Base-by-base conservation (phyloP, 1,140 invertebrate genomes). In the Neomicropteryx cornuta region DNA sequence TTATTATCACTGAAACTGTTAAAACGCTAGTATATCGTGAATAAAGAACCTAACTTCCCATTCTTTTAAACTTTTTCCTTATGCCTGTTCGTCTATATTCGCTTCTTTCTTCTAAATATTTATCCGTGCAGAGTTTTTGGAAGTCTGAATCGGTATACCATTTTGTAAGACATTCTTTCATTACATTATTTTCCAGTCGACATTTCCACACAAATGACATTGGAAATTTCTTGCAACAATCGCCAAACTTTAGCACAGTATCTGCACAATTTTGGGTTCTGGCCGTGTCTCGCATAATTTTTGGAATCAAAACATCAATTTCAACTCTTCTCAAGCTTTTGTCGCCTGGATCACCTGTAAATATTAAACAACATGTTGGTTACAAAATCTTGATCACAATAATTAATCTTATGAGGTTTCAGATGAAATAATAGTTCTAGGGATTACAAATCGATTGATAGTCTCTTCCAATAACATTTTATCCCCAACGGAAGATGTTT, bases 341-440 rank as follows among this genome's bases (percentile, higher is more conserved):
- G 56, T 92, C 87, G 52, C 88, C 66, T 6, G 90, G 90, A 72
- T 95, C 87, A 40, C 90, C 90, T 88, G 45, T 11, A 69, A 68
- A 45, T 41, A 35, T 35, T 8, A 42, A 20, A 42, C 29, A 20
- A 29, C 5, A 8, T 10, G 11, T 8, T 20, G 5, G 27, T 14
- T 38, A 23, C 13, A 28, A 29, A 13, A 30, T 17, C 18, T 23
- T 18, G 8, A 27, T 30, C 30, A 41, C 22, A 13, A 1, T 30
- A 42, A n/a, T n/a, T n/a, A 11, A 41, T 33, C 17, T 42, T 36
- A 24, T 6, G 11, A 32, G 17, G 11, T 27, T 27, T 34, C 17
- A 38, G 5, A 16, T 32, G 16, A 8, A 34, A n/a, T 18, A 18
- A n/a, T n/a, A n/a, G n/a, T n/a, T n/a, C n/a, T n/a, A n/a, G n/a